Conservation (phyloP, 2,888 invertebrate genomes). For the Pristionchus maxplancki region DNA sequence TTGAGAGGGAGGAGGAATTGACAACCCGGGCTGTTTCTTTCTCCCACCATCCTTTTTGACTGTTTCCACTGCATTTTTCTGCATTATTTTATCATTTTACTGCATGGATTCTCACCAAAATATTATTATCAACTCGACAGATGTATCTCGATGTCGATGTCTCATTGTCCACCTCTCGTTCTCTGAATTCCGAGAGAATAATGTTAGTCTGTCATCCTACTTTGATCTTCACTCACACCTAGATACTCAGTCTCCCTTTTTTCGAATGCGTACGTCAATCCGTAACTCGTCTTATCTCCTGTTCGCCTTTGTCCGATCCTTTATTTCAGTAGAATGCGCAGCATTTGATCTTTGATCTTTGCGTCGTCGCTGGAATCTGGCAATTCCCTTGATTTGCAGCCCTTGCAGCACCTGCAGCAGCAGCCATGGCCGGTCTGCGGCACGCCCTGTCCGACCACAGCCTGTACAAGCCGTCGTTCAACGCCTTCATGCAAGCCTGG, state of each 20-base stretch:
- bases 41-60: too few relatives aligned
- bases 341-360: conserved; percentile 28
- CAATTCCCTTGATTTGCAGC: too few relatives aligned
- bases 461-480: conserved; percentile 33
- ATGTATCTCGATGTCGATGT: too few relatives aligned
- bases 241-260: neutral
- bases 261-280: neutral
- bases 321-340: too few relatives aligned
- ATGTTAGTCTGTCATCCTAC: neutral
- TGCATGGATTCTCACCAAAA: too few relatives aligned
- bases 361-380: too few relatives aligned
- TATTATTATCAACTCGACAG: too few relatives aligned
- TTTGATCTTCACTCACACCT: neutral
- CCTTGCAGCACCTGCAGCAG: neutral
- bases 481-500: conserved; percentile 17
- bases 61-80: too few relatives aligned
- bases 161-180: neutral
- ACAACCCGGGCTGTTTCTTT: neutral
- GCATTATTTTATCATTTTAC: too few relatives aligned
- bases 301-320: too few relatives aligned
- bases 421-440: neutral
- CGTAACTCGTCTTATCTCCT: too few relatives aligned
- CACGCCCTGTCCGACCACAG: conserved; percentile 31
- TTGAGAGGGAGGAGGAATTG: neutral
- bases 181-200: neutral